These are phyloP conservation scores for Taxidea taxus DNA, from an alignment of 2,113 vertebrate genomes.

Conservation along the genomic window DNA sequence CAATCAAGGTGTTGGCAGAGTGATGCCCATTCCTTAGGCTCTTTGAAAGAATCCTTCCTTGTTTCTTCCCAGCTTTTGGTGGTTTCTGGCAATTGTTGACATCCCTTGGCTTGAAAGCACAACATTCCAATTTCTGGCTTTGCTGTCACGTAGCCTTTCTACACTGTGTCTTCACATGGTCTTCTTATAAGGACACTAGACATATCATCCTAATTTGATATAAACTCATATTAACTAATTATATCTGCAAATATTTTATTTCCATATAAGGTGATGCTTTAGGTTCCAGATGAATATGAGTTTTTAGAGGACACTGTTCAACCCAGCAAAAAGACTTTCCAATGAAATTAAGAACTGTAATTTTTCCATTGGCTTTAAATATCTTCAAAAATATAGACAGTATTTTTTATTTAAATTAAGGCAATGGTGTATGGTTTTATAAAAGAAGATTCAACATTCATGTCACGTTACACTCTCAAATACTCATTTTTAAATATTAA, in stretches of 20 bases:
- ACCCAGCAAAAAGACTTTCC: neutral
- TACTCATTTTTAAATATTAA: neutral
- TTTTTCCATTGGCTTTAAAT: neutral
- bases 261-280: neutral
- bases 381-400: neutral
- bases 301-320: neutral
- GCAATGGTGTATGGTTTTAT: neutral
- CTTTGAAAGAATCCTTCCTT: neutral
- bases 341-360: neutral
- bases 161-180: neutral
- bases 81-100: neutral
- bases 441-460: neutral
- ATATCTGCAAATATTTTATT: neutral
- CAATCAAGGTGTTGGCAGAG: neutral
- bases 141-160: neutral
- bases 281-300: neutral
- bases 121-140: neutral
- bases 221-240: neutral
- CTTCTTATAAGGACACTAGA: neutral
- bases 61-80: neutral
- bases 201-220: neutral
- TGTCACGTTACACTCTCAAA: neutral
- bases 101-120: neutral
- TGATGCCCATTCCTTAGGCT: neutral
- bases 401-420: neutral